Percentiles rank a stretch among this genome's conserved stretches.
Conservation (phyloP, 2,113 vertebrate species). For the Ctenomys sociabilis region DNA sequence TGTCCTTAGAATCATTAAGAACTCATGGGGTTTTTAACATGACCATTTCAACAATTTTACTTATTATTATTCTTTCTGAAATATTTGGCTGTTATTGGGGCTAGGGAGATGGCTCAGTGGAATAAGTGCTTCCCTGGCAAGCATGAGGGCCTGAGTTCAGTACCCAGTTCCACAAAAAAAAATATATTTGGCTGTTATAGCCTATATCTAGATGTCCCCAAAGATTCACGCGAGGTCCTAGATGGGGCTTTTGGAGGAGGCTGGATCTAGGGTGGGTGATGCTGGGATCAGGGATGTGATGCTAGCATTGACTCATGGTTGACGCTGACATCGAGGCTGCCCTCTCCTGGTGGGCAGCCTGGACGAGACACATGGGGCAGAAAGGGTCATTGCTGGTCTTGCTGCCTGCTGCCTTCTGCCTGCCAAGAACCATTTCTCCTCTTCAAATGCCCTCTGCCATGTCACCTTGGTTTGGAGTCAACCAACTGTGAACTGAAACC, state of each 20-base stretch:
- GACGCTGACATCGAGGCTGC: neutral
- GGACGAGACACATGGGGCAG: neutral
- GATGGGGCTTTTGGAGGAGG: neutral
- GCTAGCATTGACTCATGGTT: neutral
- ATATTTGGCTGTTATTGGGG: neutral
- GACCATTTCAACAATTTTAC: slow-evolving; percentile 4
- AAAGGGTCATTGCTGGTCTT: neutral
- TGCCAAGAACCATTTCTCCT: neutral
- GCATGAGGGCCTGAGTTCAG: too few species aligned
- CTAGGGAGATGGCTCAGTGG: too few species aligned
- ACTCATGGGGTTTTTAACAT: neutral
- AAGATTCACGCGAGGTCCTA: neutral
- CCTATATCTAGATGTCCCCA: neutral
- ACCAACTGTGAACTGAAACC: neutral
- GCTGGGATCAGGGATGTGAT: neutral
- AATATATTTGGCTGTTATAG: neutral
- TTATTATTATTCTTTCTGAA: slow-evolving; percentile 33
- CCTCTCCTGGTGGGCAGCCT: neutral
- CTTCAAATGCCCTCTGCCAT: neutral
- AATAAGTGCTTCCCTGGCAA: too few species aligned
- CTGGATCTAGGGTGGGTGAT: neutral
- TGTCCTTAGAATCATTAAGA: slow-evolving; percentile 24
- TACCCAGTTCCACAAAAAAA: too few species aligned
- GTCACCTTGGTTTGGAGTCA: neutral
- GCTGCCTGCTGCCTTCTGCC: neutral